Base-by-base conservation (phyloP, 2,888 invertebrate genomes). In the Leptothorax acervorum region DNA sequence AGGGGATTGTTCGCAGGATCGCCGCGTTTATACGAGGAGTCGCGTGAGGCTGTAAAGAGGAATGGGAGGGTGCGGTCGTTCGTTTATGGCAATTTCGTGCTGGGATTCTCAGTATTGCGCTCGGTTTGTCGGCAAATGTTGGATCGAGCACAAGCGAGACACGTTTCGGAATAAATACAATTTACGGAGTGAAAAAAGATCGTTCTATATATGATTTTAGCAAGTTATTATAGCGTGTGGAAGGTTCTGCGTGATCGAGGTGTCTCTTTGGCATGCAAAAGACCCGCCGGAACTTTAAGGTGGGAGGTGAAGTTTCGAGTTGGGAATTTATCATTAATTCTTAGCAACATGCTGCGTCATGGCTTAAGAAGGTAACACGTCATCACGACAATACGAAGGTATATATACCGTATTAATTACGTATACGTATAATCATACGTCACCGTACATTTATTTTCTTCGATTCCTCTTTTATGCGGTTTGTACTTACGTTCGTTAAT, bases 251-350 rank as follows among this genome's bases (percentile, higher is more conserved):
- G 68, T 42, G 60, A 68, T 68, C 79, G 57, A 15, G 70, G 42
- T 79, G 70, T 79, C 79, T 70, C 79, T 79, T 79, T 79, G 79
- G 57, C 70, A 79, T 70, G 71, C 71, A 70, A 79, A 70, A 79
- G 79, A 79, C 55, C 78, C 55, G 70, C 12, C 78, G 68, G 68
- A 78, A 78, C 68, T 78, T 68, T 35, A 31, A 78, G 68, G 68
- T 45, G 31, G 48, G n/a, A 66, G 55, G 53, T 65, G 18, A 76
- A 78, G 78, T 70, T 78, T 57, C 70, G 57, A 57, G 57, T 42
- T 68, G 55, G 23, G 35, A 70, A 70, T 78, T 78, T 68, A 66
- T 78, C 78, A 78, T 78, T 78, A 78, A 78, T 78, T 68, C 78
- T 78, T 55, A 28, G 68, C 78, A 68, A 31, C 70, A 68, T 68